Evolutionary conservation across 2,113 vertebrate genomes (phyloP).

Genomic region (Cercopithecus mona): DNA sequence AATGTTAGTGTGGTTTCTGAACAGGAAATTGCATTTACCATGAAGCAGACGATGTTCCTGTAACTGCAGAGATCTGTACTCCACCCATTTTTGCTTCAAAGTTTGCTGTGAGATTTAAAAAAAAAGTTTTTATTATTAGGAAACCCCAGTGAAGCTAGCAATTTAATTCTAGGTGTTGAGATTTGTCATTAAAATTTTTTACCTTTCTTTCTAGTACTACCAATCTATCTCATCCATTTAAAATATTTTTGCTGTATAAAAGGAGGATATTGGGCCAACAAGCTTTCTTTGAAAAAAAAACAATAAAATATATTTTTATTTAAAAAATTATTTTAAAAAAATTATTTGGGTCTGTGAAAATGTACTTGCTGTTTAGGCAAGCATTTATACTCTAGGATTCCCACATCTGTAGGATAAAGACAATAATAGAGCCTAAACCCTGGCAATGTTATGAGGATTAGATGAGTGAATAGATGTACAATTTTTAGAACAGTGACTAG

Average conservation of each 20-base stretch:
- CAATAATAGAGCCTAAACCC: background rate
- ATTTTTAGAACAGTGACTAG: background rate
- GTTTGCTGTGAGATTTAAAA: conserved; percentile 84
- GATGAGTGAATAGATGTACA: background rate
- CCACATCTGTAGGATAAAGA: background rate
- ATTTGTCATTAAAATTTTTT: background rate
- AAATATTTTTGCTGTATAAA: background rate
- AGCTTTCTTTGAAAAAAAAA: background rate
- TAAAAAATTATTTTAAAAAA: background rate
- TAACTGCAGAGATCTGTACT: conserved; percentile 88
- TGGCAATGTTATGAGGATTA: background rate
- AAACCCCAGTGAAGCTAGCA: background rate
- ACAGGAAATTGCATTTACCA: conserved; percentile 84
- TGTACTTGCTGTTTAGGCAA: background rate
- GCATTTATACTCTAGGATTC: background rate
- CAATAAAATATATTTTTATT: background rate
- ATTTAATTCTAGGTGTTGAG: background rate
- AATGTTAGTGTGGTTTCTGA: conserved; percentile 70
- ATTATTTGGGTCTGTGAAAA: background rate
- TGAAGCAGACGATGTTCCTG: conserved; percentile 90
- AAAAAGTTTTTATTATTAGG: conserved; percentile 27
- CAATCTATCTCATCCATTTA: background rate
- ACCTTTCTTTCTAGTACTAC: background rate
- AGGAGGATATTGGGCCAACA: background rate
- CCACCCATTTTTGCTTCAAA: conserved; percentile 89